phyloP scores from a whole-genome alignment of 1,140 invertebrate species.

The Brachionus sp. region DNA sequence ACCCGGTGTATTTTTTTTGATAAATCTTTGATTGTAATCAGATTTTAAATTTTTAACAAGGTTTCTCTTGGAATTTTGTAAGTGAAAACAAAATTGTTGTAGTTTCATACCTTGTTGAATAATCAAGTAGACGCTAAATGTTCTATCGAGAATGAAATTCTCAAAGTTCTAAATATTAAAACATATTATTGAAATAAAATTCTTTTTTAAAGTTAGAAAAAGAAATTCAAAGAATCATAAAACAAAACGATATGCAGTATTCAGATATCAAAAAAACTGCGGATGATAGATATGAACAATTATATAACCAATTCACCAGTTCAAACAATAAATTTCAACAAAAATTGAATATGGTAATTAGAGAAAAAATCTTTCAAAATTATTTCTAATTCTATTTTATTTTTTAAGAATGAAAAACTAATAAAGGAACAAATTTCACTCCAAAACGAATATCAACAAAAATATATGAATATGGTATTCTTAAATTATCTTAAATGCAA shows the following conservation, averaged over 20 bases:
- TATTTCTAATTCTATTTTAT: background rate
- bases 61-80: too few species aligned
- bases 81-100: too few species aligned
- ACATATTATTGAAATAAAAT: too few species aligned
- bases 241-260: slow-evolving; percentile 6
- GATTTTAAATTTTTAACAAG: too few species aligned
- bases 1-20: too few species aligned
- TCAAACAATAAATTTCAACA: background rate
- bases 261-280: slow-evolving; percentile 15
- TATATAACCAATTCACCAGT: background rate
- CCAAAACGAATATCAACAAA: slow-evolving; percentile 11
- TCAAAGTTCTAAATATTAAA: too few species aligned
- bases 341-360: slow-evolving; percentile 16
- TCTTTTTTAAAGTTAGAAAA: background rate
- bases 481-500: background rate
- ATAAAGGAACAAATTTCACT: slow-evolving; percentile 12
- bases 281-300: background rate
- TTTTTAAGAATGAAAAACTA: slow-evolving; percentile 6
- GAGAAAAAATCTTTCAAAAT: background rate
- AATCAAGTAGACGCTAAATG: too few species aligned
- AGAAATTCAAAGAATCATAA: slow-evolving; percentile 11
- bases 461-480: slow-evolving; percentile 26
- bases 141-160: too few species aligned
- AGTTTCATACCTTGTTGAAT: too few species aligned
- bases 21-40: too few species aligned